Percentiles rank a stretch among this genome's conserved stretches.
Evolutionary conservation across 1,140 invertebrate genomes (phyloP).

Genomic region (Bombus pascuorum): DNA sequence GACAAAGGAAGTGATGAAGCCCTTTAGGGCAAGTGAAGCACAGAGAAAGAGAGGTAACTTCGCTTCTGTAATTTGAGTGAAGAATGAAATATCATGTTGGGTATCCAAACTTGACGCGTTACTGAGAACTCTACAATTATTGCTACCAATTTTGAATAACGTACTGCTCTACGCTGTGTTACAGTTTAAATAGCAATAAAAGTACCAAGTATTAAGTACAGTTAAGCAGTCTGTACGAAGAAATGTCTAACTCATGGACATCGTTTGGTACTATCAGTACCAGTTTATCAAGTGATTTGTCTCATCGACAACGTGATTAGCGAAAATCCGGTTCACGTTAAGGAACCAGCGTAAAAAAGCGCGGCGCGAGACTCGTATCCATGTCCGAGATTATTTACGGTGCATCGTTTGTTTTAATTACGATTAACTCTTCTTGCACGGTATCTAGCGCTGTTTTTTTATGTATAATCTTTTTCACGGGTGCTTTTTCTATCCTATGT

Average conservation of each 20-base stretch:
- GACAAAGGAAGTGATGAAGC: background rate
- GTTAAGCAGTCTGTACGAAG: background rate
- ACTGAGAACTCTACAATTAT: background rate
- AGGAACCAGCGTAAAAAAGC: background rate
- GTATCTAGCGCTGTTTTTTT: background rate
- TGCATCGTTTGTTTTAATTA: conserved; percentile 40
- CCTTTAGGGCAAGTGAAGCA: background rate
- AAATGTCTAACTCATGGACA: background rate
- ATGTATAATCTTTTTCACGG: background rate
- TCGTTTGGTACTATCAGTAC: background rate
- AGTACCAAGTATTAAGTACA: no score
- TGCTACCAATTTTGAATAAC: background rate
- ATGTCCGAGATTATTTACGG: conserved; percentile 29
- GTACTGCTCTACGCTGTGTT: no score
- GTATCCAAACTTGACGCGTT: background rate
- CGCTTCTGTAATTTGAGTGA: background rate
- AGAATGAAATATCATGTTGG: background rate
- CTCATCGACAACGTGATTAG: background rate
- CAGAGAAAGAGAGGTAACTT: background rate
- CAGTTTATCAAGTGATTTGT: background rate
- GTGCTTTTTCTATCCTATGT: conserved; percentile 23
- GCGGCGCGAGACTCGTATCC: background rate
- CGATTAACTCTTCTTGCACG: conserved; percentile 32
- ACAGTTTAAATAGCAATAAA: no score
- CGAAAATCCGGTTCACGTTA: background rate